Conservation (phyloP, 2,888 invertebrate species). For the Carterocephalus palaemon region DNA sequence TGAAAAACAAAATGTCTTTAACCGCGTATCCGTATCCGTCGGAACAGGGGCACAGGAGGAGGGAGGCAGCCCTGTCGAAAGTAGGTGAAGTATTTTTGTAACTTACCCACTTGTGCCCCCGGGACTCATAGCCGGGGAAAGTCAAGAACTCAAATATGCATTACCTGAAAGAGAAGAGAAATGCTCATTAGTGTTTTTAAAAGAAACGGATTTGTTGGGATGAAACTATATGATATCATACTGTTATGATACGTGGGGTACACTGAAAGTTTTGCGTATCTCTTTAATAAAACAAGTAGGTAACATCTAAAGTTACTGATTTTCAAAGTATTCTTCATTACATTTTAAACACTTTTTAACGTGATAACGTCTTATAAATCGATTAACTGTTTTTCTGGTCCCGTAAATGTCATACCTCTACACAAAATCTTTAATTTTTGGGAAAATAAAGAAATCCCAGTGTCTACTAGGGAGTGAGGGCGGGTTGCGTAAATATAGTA, state of each 20-base stretch:
- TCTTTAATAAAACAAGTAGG: no score
- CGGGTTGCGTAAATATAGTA: no score
- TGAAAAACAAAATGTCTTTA: constrained; percentile 2
- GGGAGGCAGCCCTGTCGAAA: constrained; percentile 12
- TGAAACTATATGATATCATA: neutral
- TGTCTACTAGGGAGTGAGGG: no score
- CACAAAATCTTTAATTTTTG: no score
- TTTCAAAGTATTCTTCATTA: no score
- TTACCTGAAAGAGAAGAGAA: constrained; percentile 60
- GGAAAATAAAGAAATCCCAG: no score
- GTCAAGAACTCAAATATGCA: constrained; percentile 40
- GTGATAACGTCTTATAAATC: no score
- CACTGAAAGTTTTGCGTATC: no score
- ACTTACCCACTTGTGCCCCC: constrained; percentile 44
- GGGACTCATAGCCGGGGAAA: constrained; percentile 33
- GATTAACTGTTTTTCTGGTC: no score
- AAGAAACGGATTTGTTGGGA: constrained; percentile 13
- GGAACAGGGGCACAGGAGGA: constrained; percentile 1
- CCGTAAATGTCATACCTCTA: no score
- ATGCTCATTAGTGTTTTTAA: constrained; percentile 22
- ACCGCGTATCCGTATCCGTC: constrained; percentile 1
- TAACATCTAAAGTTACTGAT: no score
- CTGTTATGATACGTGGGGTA: neutral
- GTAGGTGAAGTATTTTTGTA: constrained; percentile 37
- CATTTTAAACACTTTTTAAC: no score